These are phyloP conservation scores for Zaprionus vittiger DNA, from an alignment of 1,140 invertebrate genomes.

Conservation along the genomic window DNA sequence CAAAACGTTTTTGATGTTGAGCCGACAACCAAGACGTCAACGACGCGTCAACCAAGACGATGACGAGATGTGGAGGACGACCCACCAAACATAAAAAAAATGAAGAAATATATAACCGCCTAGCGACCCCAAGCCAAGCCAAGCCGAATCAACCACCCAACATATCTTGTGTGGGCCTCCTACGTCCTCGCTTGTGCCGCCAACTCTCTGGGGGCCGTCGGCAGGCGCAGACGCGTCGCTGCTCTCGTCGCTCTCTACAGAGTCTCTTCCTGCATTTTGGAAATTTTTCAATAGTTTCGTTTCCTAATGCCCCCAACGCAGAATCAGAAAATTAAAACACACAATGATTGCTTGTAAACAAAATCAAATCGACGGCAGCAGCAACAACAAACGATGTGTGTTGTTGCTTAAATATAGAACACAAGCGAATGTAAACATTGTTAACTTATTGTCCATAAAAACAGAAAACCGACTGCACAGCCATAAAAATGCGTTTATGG, in stretches of 20 bases:
- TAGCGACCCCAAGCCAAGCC: conserved; percentile 30
- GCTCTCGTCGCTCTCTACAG: conserved; percentile 5
- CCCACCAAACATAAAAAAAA: conserved; percentile 12
- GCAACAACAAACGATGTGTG: conserved; percentile 17
- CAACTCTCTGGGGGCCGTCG: conserved; percentile 46
- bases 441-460: conserved; percentile 80
- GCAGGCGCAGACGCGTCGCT: conserved; percentile 55
- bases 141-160: conserved; percentile 33
- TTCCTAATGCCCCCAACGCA: conserved; percentile 41
- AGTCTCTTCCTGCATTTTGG: conserved; percentile 39
- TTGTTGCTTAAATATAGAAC: conserved; percentile 73
- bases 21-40: conserved; percentile 50
- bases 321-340: conserved; percentile 55
- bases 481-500: conserved; percentile 74
- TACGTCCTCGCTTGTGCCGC: conserved; percentile 4
- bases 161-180: background rate
- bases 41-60: conserved; percentile 7
- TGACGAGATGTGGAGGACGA: conserved; percentile 11
- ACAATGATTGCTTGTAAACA: conserved; percentile 65
- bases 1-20: conserved; percentile 65
- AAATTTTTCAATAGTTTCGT: conserved; percentile 50
- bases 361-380: conserved; percentile 33
- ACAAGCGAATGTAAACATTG: conserved; percentile 75
- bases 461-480: conserved; percentile 58
- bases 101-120: conserved; percentile 15